Base-by-base conservation (phyloP, 2,797 vertebrate species). In the Fringilla coelebs region DNA sequence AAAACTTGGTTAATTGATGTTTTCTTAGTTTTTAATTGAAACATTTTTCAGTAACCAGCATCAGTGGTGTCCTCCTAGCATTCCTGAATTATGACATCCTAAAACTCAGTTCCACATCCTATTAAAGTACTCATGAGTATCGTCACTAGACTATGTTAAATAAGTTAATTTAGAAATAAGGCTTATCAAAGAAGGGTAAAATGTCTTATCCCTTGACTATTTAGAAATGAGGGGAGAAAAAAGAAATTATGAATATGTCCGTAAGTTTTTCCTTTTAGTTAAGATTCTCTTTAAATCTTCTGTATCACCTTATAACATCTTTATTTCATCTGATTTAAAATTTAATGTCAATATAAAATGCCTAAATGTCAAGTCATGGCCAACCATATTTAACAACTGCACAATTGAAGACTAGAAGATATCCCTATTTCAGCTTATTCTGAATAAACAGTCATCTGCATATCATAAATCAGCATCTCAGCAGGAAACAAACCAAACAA, bases 341-440 rank as follows among this genome's bases (percentile, higher is more conserved):
- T 43, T 84, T 81, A 46, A 88, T 94, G 68, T 78, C 52, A 95
- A n/a, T 17, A 88, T 32, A 65, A 85, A 93, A 79, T 66, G 9
- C 61, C 57, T 89, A 96, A 93, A 96, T 89, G 65, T 91, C 72
- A 94, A 89, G 57, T 38, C 11, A 92, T 85, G 61, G 46, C 45
- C 68, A 96, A n/a, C 26, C 40, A 67, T 74, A 52, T 29, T 86
- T 93, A 87, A 80, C 22, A 65, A 82, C 29, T 49, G 20, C 4
- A 20, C 5, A 66, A 10, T 18, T 77, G 51, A 49, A 15, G 75
- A 48, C 28, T 32, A 34, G 66, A 86, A 73, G 34, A 72, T 81
- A 76, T 11, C 11, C 4, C 3, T 74, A 41, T 60, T 87, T 70
- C n/a, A 54, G 7, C 7, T 74, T 1, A 4, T 38, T 76, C 57